Percentiles rank a stretch among this genome's conserved stretches.
phyloP scores from a whole-genome alignment of 2,888 invertebrate genomes.

The Plebejus argus region DNA sequence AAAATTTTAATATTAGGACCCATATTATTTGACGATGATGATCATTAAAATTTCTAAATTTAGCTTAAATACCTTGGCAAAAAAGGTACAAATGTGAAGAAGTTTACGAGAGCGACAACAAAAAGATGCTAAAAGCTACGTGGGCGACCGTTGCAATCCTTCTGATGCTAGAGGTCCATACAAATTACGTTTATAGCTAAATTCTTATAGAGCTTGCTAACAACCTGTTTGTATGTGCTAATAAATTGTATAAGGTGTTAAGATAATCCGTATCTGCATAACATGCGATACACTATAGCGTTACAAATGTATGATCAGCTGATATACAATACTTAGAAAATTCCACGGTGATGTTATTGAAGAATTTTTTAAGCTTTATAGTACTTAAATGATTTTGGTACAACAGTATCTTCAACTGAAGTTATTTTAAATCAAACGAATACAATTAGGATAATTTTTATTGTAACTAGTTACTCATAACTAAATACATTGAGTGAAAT shows the following conservation, averaged over 20 bases:
- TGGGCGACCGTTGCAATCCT: conserved; percentile 42
- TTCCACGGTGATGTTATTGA: neutral
- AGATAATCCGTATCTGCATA: conserved; percentile 72
- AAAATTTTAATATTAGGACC: too few relatives aligned
- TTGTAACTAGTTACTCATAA: neutral
- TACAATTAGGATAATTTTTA: neutral
- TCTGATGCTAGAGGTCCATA: conserved; percentile 55
- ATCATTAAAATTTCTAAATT: neutral
- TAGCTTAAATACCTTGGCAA: neutral
- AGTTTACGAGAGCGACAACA: conserved; percentile 33
- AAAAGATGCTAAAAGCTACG: conserved; percentile 39
- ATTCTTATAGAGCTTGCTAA: conserved; percentile 63
- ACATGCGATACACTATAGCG: conserved; percentile 1
- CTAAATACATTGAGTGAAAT: neutral
- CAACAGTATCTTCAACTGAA: too few relatives aligned
- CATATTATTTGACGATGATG: neutral
- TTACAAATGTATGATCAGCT: conserved; percentile 13
- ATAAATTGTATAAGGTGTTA: conserved; percentile 68
- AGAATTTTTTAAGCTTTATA: neutral
- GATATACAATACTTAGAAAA: neutral
- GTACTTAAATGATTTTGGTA: neutral
- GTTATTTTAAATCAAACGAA: too few relatives aligned
- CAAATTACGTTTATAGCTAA: conserved; percentile 74
- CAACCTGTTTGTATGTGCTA: conserved; percentile 72
- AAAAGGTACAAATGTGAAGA: neutral